These are phyloP conservation scores for Acipenser ruthenus DNA, from an alignment of 2,797 vertebrate species.

Conservation along the genomic window DNA sequence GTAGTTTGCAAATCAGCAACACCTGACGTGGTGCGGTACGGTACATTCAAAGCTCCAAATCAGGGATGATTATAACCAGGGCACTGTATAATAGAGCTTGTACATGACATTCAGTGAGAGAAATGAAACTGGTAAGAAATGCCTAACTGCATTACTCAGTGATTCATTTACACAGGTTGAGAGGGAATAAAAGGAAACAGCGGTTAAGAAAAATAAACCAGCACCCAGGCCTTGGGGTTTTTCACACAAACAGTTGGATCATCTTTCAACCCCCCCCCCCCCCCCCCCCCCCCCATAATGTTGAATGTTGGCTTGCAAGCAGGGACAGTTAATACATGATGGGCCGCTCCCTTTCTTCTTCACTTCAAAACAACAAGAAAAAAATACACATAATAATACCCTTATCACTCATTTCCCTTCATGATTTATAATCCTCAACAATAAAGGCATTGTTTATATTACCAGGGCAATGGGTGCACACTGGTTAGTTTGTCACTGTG, in stretches of 20 bases:
- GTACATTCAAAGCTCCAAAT: too few species aligned
- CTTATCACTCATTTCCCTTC: constrained; percentile 6
- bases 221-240: not conserved
- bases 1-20: too few species aligned
- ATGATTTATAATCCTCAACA: constrained; percentile 2
- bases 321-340: not conserved
- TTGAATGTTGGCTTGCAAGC: not conserved
- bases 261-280: not conserved
- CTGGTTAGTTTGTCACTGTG: not conserved
- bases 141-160: not conserved
- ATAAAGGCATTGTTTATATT: constrained; percentile 3
- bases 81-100: too few species aligned
- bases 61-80: too few species aligned
- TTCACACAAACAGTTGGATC: not conserved
- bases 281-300: not conserved
- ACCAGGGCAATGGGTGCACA: not conserved
- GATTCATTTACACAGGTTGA: not conserved
- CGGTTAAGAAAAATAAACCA: not conserved
- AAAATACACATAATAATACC: not conserved
- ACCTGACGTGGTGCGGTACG: too few species aligned
- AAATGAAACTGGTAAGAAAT: too few species aligned
- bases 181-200: not conserved
- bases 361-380: not conserved
- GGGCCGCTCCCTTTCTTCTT: constrained; percentile 1
- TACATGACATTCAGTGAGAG: too few species aligned